These are phyloP conservation scores for Channa maculata DNA, from an alignment of 2,113 vertebrate species.

Conservation along the genomic window DNA sequence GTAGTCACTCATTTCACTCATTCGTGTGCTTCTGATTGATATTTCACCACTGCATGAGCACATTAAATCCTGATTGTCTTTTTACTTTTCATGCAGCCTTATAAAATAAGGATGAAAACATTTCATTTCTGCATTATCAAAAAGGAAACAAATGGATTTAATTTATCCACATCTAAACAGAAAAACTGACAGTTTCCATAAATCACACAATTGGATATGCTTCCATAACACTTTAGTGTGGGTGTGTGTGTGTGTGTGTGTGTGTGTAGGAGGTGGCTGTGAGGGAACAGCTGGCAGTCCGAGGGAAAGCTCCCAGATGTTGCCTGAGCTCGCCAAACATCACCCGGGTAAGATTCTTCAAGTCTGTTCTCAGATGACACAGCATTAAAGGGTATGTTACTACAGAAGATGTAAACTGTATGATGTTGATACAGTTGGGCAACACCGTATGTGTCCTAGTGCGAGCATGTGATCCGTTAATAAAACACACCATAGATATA, in stretches of 20 bases:
- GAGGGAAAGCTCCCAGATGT: conserved; percentile 86
- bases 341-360: conserved; percentile 82
- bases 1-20: background rate
- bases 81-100: background rate
- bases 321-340: conserved; percentile 93
- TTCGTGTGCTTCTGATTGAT: background rate
- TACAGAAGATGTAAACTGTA: background rate
- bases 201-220: background rate
- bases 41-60: background rate
- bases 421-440: too few species aligned
- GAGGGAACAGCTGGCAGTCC: conserved; percentile 90
- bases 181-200: background rate
- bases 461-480: too few species aligned
- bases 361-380: background rate
- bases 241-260: background rate
- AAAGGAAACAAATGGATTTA: background rate
- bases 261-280: conserved; percentile 91
- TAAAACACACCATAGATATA: too few species aligned
- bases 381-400: background rate
- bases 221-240: too few species aligned
- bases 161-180: background rate
- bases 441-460: too few species aligned
- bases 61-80: conserved; percentile 14
- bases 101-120: conserved; percentile 11
- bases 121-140: background rate